These are phyloP conservation scores for Diorhabda carinulata DNA, from an alignment of 1,140 invertebrate genomes.

Conservation along the genomic window DNA sequence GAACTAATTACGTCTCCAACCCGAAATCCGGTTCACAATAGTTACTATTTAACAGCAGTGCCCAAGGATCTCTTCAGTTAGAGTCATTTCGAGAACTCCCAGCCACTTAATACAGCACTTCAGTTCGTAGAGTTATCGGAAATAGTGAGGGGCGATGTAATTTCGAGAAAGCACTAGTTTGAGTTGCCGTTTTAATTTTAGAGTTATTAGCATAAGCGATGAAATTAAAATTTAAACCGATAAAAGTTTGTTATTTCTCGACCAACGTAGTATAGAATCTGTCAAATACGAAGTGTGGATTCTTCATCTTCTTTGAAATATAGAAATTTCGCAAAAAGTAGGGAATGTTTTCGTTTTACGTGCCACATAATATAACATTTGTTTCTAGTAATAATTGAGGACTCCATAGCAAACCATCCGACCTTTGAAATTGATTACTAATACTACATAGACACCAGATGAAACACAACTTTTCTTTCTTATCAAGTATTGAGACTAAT, in stretches of 20 bases:
- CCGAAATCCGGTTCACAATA: not conserved
- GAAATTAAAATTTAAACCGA: too few relatives aligned
- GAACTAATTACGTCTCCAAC: not conserved
- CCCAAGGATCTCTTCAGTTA: not conserved
- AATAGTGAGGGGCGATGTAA: not conserved
- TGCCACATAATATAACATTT: too few relatives aligned
- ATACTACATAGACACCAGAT: too few relatives aligned
- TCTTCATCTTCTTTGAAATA: too few relatives aligned
- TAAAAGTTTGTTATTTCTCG: not conserved
- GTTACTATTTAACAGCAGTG: slow-evolving; percentile 2
- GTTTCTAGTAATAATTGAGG: too few relatives aligned
- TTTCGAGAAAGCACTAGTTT: not conserved
- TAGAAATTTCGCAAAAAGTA: too few relatives aligned
- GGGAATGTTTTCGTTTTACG: too few relatives aligned
- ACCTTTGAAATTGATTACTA: too few relatives aligned
- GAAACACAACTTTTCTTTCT: too few relatives aligned
- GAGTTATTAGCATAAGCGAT: too few relatives aligned
- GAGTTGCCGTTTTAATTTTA: not conserved
- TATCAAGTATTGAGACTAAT: too few relatives aligned
- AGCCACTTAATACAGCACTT: not conserved
- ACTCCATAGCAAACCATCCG: too few relatives aligned
- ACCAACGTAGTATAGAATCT: not conserved
- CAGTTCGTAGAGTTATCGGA: not conserved
- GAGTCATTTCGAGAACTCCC: not conserved
- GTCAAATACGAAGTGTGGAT: not conserved